Conservation (phyloP, 37 sponge, comb jelly and placozoan genomes). For the Tethya wilhelma region DNA sequence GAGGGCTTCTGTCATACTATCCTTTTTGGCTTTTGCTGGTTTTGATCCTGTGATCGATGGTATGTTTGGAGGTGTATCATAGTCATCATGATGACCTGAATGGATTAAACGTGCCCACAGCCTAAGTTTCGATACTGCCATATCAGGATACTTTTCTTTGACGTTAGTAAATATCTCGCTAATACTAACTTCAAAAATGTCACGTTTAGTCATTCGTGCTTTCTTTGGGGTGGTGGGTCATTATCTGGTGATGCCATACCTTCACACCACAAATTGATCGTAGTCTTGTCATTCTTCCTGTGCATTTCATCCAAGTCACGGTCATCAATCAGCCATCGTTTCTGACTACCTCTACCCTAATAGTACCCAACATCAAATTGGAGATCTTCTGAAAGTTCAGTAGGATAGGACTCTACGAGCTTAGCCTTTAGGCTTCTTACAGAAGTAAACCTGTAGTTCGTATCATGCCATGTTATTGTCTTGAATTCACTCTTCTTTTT, state of each 20-base stretch:
- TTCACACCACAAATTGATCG: conserved; percentile 27
- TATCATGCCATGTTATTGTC: conserved; percentile 4
- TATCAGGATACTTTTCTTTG: conserved; percentile 27
- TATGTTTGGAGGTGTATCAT: conserved; percentile 34
- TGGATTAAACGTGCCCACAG: conserved; percentile 32
- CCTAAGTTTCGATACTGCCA: conserved; percentile 17
- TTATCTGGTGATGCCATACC: not conserved
- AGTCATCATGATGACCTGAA: conserved; percentile 24
- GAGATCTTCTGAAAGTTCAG: not conserved
- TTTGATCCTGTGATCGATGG: conserved; percentile 1
- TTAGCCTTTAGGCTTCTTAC: not conserved
- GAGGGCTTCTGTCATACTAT: not conserved
- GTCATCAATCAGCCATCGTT: conserved; percentile 7
- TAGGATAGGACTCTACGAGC: not conserved
- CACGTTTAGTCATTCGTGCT: not conserved
- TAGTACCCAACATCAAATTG: conserved; percentile 4
- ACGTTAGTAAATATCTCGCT: not conserved
- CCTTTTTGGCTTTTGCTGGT: conserved; percentile 8
- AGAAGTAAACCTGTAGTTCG: not conserved
- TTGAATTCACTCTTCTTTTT: not conserved
- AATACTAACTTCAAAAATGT: conserved; percentile 5
- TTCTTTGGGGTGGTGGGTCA: conserved; percentile 1
- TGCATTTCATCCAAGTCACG: conserved; percentile 11
- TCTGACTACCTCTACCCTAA: conserved; percentile 5
- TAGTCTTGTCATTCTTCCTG: not conserved